Evolutionary conservation across 1,140 invertebrate species (phyloP).

Genomic region (Brachionus rotundiformis): DNA sequence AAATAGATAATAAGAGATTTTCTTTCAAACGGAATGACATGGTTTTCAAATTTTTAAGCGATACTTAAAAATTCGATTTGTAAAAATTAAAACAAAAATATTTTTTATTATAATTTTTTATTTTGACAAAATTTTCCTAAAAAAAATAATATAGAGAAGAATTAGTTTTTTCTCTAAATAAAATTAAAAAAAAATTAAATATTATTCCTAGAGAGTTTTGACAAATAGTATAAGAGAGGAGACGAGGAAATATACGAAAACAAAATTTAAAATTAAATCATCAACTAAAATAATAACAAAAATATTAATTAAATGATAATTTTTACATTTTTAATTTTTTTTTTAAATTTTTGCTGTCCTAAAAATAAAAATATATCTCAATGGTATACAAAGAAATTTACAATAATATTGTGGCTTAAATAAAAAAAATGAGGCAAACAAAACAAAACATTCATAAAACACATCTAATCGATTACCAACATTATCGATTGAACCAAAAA

Average conservation of each 20-base stretch:
- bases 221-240: slow-evolving; percentile 1
- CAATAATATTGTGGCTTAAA: neutral
- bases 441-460: neutral
- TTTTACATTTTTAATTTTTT: neutral
- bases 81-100: neutral
- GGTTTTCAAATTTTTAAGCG: too few relatives aligned
- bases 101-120: neutral
- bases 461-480: neutral
- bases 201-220: neutral
- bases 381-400: slow-evolving; percentile 2
- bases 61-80: too few relatives aligned
- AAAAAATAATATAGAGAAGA: neutral
- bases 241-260: neutral
- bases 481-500: neutral
- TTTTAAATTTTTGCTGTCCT: too few relatives aligned
- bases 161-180: neutral
- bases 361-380: neutral
- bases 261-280: slow-evolving; percentile 12
- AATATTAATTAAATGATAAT: neutral
- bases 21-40: too few relatives aligned
- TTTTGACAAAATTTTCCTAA: neutral
- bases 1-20: too few relatives aligned
- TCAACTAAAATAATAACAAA: slow-evolving; percentile 1
- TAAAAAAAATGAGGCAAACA: neutral
- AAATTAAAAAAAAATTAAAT: neutral